Conservation (phyloP, 1,140 invertebrate species). For the Heliconius hewitsoni region DNA sequence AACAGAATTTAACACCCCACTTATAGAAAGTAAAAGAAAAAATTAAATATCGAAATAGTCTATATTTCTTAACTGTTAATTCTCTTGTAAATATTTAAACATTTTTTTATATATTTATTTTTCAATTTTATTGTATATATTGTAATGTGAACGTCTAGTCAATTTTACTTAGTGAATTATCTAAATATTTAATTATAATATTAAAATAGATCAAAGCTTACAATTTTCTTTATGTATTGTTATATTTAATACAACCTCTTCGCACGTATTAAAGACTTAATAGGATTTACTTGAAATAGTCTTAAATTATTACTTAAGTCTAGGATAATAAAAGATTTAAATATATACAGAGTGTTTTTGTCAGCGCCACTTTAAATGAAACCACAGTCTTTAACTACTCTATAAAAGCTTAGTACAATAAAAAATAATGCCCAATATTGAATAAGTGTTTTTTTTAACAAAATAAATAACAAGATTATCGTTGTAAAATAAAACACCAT, state of each 20-base stretch:
- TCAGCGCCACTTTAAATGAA: too few species aligned
- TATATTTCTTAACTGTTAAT: not conserved
- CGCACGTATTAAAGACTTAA: constrained; percentile 40
- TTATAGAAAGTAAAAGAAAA: too few species aligned
- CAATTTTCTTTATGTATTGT: not conserved
- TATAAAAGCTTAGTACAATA: too few species aligned
- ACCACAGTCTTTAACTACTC: too few species aligned
- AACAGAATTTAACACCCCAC: too few species aligned
- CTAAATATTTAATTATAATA: not conserved
- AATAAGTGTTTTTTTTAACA: too few species aligned
- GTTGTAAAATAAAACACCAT: too few species aligned
- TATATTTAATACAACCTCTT: constrained; percentile 9
- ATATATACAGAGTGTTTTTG: constrained; percentile 27
- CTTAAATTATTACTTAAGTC: constrained; percentile 17
- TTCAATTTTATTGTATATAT: not conserved
- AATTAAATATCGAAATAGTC: too few species aligned
- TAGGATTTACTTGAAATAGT: constrained; percentile 32
- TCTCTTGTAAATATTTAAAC: not conserved
- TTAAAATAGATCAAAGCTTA: not conserved
- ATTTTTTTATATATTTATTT: not conserved
- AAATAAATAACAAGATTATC: too few species aligned
- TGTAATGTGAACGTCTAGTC: constrained; percentile 3
- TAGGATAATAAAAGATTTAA: constrained; percentile 49
- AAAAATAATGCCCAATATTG: too few species aligned
- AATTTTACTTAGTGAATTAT: not conserved